phyloP scores from a whole-genome alignment of 1,140 invertebrate genomes.

The Panulirus ornatus region DNA sequence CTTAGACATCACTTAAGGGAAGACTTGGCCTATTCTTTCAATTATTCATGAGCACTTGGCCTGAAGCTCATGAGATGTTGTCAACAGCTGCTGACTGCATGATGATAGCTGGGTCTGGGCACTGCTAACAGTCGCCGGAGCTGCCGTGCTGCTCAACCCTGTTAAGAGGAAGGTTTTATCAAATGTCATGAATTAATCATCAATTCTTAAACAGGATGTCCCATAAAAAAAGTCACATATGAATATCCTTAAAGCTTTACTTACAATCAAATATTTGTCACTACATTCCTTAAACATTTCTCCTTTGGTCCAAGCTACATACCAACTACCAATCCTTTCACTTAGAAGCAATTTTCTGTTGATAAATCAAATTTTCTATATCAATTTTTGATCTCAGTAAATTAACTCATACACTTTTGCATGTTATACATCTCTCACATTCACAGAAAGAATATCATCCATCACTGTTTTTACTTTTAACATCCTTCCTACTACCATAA shows the following conservation, averaged over 20 bases:
- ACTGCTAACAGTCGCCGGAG: not conserved
- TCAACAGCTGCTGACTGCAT: constrained; percentile 29
- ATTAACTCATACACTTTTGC: too few relatives aligned
- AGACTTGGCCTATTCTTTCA: not conserved
- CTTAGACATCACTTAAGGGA: not conserved
- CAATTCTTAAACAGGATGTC: not conserved
- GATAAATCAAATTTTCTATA: too few relatives aligned
- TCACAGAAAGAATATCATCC: too few relatives aligned
- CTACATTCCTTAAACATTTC: too few relatives aligned
- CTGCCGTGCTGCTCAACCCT: constrained; percentile 22
- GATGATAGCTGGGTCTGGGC: constrained; percentile 1
- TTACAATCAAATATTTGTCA: not conserved
- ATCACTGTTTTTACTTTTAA: too few relatives aligned
- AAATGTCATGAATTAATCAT: not conserved
- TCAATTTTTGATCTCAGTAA: too few relatives aligned
- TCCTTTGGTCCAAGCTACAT: too few relatives aligned
- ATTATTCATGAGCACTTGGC: constrained; percentile 41
- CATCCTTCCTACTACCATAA: too few relatives aligned
- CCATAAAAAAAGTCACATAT: not conserved
- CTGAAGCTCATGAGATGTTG: constrained; percentile 44
- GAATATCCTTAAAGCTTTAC: not conserved
- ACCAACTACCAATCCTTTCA: too few relatives aligned
- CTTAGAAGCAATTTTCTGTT: too few relatives aligned
- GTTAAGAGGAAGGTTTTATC: not conserved
- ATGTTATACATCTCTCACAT: too few relatives aligned